Base-by-base conservation (phyloP, 2,797 vertebrate species). In the Coregonus sp. region DNA sequence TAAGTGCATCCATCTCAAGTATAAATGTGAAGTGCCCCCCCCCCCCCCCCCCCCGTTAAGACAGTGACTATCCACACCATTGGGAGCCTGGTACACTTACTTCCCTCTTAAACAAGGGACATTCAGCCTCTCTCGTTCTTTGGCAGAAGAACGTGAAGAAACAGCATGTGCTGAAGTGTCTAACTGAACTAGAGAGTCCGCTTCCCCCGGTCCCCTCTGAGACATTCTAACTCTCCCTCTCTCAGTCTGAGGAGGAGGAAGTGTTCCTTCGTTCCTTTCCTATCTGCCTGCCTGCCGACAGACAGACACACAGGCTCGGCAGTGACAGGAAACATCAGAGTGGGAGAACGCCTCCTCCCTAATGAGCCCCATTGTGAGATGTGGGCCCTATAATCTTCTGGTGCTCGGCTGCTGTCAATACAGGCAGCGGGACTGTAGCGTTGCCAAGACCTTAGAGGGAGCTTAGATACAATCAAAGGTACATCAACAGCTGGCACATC, bases 271-370 rank as follows among this genome's bases (percentile, higher is more conserved):
- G 40, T 47, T 25, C 9, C 0, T 25, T 29, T 63, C 9, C 7
- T 59, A 0, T n/a, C 56, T 59, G n/a, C 6, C n/a, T 25, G 25
- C 25, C 20, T 63, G 65, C 5, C 40, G 67, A 47, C 7, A 47
- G 37, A 69, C 25, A 31, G 40, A 47, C 40, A 47, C 0, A 47
- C 6, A 33, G 35, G 35, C 16, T n/a, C 15, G 1, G 20, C 18
- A 5, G 37, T 74, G 72, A 74, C 35, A 74, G 33, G 72, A 63
- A 59, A 65, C 72, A 74, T 74, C 72, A 74, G 59, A 31, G 12
- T 1, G n/a, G 20, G 31, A 37, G 54, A 61, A 73, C 9, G 33
- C 54, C 72, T 73, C 72, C 54, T 37, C 59, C 18, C 33, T 37
- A 61, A 59, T 61, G 72, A 73, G 33, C 18, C 72, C 54, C 72